Conservation (phyloP, 2,888 invertebrate species). For the Lacanobia oleracea region DNA sequence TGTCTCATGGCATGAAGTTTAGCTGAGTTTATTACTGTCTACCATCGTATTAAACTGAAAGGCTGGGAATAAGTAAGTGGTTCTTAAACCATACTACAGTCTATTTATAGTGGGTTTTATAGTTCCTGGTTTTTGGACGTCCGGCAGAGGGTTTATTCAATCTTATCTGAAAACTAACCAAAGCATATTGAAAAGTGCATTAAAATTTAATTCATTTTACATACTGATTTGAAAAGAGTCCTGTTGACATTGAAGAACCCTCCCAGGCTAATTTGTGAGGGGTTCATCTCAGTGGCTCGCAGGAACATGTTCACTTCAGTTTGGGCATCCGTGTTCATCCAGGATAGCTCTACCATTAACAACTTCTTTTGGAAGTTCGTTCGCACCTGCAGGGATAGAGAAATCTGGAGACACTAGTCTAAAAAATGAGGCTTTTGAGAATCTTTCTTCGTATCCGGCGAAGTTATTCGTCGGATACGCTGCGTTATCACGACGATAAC, state of each 20-base stretch:
- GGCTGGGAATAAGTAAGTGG: too few species aligned
- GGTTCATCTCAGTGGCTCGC: conserved; percentile 94
- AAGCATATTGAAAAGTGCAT: too few species aligned
- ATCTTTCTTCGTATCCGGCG: background rate
- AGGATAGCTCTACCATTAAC: conserved; percentile 93
- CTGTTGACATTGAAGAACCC: conserved; percentile 94
- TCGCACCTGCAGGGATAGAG: conserved; percentile 88
- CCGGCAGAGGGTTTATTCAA: background rate
- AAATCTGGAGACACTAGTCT: background rate
- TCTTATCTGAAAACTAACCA: background rate
- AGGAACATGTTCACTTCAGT: conserved; percentile 95
- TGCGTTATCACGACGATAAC: too few species aligned
- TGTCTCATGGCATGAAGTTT: background rate
- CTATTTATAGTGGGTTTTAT: background rate
- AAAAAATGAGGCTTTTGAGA: background rate
- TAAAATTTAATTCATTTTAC: too few species aligned
- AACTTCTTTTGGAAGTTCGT: conserved; percentile 94
- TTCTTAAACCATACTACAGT: too few species aligned
- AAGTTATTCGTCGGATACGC: background rate
- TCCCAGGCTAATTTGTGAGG: conserved; percentile 93
- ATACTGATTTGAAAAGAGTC: conserved; percentile 93
- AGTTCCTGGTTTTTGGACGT: background rate
- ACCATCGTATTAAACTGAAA: background rate
- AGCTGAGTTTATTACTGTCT: background rate
- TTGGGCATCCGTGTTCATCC: conserved; percentile 94